Conservation (phyloP, 2,113 vertebrate genomes). For the Anthoscopus minutus region DNA sequence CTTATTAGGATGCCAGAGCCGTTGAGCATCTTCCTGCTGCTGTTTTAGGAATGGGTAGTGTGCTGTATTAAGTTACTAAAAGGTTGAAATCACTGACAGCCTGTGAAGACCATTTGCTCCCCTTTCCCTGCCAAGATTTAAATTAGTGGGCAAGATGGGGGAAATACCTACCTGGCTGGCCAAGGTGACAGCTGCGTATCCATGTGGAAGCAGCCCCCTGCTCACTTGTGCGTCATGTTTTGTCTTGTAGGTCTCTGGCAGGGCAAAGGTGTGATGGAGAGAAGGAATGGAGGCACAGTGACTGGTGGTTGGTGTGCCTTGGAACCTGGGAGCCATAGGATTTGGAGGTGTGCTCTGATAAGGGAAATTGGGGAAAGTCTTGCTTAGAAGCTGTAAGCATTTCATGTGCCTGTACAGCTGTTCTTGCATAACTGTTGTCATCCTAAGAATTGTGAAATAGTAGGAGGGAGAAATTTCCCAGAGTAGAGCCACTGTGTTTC, state of each 20-base stretch:
- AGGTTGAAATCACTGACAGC: neutral
- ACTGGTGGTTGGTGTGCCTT: neutral
- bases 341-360: neutral
- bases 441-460: neutral
- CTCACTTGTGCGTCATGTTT: rapidly evolving
- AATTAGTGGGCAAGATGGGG: neutral
- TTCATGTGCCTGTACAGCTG: neutral
- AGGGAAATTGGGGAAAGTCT: neutral
- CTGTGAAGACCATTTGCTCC: neutral
- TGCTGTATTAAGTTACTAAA: constrained; percentile 18
- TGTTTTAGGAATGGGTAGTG: neutral
- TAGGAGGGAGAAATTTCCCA: neutral
- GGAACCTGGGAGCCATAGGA: neutral
- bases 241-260: neutral
- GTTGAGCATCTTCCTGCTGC: neutral
- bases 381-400: neutral
- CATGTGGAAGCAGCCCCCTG: neutral
- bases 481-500: neutral
- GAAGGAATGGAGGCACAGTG: rapidly evolving
- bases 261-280: neutral
- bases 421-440: neutral
- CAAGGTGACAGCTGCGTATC: neutral
- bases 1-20: constrained; percentile 13
- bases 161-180: neutral
- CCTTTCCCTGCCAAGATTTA: neutral